Evolutionary conservation across 2,888 invertebrate species (phyloP).

Genomic region (Scrobipalpa costella): DNA sequence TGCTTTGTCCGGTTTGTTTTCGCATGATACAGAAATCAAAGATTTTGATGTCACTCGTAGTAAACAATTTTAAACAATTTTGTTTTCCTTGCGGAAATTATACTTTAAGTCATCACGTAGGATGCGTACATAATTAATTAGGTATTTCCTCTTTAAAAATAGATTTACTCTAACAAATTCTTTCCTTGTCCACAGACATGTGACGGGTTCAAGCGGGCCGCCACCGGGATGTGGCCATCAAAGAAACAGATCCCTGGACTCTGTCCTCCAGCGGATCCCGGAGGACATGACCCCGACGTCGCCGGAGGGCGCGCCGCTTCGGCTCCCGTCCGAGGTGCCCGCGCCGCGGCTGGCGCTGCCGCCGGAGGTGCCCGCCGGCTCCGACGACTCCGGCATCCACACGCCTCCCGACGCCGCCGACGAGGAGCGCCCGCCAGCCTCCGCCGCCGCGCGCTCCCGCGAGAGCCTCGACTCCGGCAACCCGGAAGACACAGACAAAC

Average conservation of each 20-base stretch:
- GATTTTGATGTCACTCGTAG: neutral
- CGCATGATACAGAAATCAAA: too few species aligned
- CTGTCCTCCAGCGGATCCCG: constrained; percentile 93
- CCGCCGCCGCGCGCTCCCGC: constrained; percentile 82
- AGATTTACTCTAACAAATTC: constrained; percentile 29
- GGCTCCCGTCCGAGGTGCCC: constrained; percentile 61
- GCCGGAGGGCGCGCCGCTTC: constrained; percentile 70
- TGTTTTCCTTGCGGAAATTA: neutral
- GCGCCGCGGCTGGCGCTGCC: constrained; percentile 82
- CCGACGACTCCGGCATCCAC: constrained; percentile 90
- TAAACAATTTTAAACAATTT: neutral
- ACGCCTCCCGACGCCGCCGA: constrained; percentile 70
- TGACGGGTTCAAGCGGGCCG: constrained; percentile 72
- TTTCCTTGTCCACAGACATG: constrained; percentile 70
- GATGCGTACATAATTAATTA: neutral
- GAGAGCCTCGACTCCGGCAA: constrained; percentile 88
- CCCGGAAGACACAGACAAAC: constrained; percentile 81
- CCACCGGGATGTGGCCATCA: constrained; percentile 86
- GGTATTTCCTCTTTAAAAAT: neutral
- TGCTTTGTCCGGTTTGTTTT: too few species aligned
- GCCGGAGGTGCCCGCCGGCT: constrained; percentile 81
- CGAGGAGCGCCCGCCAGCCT: constrained; percentile 75
- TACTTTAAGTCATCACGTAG: neutral
- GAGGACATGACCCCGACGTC: constrained; percentile 86
- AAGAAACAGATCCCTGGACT: constrained; percentile 94